Evolutionary conservation across 2,797 vertebrate species (phyloP), one percentile per base, ranked within the genome.

Genomic region (Danio albolineatus): DNA sequence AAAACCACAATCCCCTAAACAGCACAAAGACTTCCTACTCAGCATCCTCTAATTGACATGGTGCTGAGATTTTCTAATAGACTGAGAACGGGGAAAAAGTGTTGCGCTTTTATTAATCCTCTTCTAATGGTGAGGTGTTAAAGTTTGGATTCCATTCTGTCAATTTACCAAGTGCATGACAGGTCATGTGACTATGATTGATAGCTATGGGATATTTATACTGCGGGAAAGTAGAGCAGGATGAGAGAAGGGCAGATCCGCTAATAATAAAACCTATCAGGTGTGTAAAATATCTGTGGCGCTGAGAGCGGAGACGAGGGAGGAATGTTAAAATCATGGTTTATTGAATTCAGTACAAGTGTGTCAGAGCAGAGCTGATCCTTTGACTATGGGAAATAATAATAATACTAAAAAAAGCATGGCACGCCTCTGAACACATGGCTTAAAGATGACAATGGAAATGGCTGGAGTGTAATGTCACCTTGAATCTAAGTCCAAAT

Each of bases 201-300:
- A 79, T 73, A 57, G 49, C 60, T 65, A 56, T 21, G 28, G 21
- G 41, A 73, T 79, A 79, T 79, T 79, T 73, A 79, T 79, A 79
- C 48, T 64, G 61, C 69, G 73, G 60, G 69, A 79, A 79, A 79
- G 69, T 79, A 54, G 78, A 79, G 69, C 78, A 79, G 69, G 57
- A 64, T 72, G 59, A 65, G 77, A 79, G 59, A 71, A 73, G 69
- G 51, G 60, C 41, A 65, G 78, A 79, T 57, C 41, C 65, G 41
- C 69, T 79, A 65, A 79, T 79, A 79, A 79, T 79, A 79, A 44
- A 73, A 64, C 57, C 67, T 19, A 64, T 79, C 59, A 73, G 69
- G 78, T 73, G 60, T 44, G 61, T 54, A 38, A 72, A 61, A 61
- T 53, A 73, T 79, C 69, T 64, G 38, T 28, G 54, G 12, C n/a